phyloP scores from a whole-genome alignment of 2,797 vertebrate species.

The Smutsia gigantea region DNA sequence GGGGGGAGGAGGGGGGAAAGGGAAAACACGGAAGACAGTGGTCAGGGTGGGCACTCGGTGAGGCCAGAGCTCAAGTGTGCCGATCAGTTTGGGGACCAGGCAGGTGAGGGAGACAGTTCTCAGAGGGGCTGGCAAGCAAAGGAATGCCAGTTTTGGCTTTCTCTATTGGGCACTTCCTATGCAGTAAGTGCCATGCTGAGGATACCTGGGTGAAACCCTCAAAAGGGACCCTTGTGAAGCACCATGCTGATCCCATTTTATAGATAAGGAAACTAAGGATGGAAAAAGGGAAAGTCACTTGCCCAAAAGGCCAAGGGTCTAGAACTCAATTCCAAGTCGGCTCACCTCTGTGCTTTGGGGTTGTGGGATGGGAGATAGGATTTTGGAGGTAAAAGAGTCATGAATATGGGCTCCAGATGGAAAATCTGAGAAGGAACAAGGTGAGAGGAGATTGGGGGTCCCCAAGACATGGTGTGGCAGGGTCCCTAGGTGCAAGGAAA shows the following conservation, averaged over 20 bases:
- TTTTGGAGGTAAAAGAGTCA: neutral
- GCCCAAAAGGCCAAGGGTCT: neutral
- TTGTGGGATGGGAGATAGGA: neutral
- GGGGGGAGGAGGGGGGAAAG: neutral
- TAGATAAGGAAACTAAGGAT: slow-evolving; percentile 11
- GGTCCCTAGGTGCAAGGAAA: neutral
- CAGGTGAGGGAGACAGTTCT: neutral
- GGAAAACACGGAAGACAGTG: neutral
- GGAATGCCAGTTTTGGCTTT: neutral
- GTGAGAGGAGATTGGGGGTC: neutral
- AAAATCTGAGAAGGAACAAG: neutral
- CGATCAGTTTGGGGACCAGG: neutral
- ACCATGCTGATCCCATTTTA: neutral
- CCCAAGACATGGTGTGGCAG: neutral
- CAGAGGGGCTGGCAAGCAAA: neutral
- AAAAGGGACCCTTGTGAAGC: neutral
- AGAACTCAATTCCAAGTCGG: neutral
- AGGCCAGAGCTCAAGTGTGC: neutral
- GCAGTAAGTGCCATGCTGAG: neutral
- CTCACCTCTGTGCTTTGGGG: neutral
- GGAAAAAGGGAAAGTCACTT: neutral
- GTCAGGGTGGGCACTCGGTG: neutral
- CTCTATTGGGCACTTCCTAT: neutral
- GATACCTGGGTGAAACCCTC: neutral
- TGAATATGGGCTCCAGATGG: neutral